Evolutionary conservation across 2,113 vertebrate species (phyloP).

Genomic region (Pteropus alecto): DNA sequence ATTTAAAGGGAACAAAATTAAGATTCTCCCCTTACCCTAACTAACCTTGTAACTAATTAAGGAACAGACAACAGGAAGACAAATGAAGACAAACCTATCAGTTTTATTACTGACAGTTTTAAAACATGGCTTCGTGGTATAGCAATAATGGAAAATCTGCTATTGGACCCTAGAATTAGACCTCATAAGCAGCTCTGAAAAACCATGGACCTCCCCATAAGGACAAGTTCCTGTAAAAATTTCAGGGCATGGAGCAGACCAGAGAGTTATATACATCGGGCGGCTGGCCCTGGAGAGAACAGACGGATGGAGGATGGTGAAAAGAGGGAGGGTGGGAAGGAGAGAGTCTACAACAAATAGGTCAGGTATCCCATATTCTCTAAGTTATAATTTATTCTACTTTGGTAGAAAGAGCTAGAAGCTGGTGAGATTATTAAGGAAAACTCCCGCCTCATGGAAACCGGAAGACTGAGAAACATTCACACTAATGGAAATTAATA

Average conservation of each 20-base stretch:
- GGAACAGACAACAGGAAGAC: background rate
- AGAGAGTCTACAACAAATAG: background rate
- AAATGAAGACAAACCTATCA: background rate
- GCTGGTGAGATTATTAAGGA: background rate
- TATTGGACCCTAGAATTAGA: background rate
- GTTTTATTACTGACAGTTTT: background rate
- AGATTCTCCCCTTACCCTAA: background rate
- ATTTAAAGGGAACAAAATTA: background rate
- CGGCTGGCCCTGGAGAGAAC: background rate
- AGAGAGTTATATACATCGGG: fast-evolving
- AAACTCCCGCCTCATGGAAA: background rate
- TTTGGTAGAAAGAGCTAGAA: background rate
- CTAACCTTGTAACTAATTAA: conserved; percentile 21
- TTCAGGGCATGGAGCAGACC: background rate
- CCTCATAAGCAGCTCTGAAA: background rate
- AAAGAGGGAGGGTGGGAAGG: fast-evolving
- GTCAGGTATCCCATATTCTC: background rate
- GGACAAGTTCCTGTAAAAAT: fast-evolving
- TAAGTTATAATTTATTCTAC: background rate
- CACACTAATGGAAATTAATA: background rate
- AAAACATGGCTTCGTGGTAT: background rate
- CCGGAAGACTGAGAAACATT: background rate
- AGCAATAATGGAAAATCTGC: background rate
- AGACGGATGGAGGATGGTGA: fast-evolving
- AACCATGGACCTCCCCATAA: fast-evolving